phyloP scores from a whole-genome alignment of 1,140 invertebrate species.

The Diorhabda elongata region DNA sequence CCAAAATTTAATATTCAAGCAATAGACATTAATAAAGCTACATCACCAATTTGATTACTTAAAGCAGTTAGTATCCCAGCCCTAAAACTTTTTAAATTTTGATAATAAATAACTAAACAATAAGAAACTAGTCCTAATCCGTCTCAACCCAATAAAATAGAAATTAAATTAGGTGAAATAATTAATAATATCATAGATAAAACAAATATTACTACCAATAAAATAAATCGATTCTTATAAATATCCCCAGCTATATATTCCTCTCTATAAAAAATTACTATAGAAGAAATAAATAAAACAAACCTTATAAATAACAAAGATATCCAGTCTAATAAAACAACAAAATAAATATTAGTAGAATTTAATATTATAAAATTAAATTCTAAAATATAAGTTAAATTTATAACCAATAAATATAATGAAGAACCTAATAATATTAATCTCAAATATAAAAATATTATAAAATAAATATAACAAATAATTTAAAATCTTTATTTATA shows the following conservation, averaged over 20 bases:
- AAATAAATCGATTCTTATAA: constrained; percentile 40
- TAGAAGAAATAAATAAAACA: constrained; percentile 60
- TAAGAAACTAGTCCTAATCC: constrained; percentile 50
- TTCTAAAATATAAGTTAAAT: no score
- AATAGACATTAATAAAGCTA: constrained; percentile 55
- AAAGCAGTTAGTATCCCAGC: constrained; percentile 60
- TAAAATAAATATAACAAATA: constrained; percentile 59
- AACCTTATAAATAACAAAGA: constrained; percentile 55
- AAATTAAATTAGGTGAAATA: constrained; percentile 62
- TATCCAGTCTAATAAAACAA: constrained; percentile 33
- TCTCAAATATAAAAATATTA: constrained; percentile 45
- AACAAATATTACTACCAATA: constrained; percentile 60
- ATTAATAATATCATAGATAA: constrained; percentile 65
- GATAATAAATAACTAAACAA: constrained; percentile 57
- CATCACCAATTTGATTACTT: constrained; percentile 60
- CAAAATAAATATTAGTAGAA: no score
- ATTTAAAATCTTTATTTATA: constrained; percentile 49
- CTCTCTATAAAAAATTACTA: constrained; percentile 41
- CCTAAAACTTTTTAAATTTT: constrained; percentile 57
- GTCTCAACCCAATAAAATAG: constrained; percentile 67
- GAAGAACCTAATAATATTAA: constrained; percentile 46
- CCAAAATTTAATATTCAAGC: constrained; percentile 54
- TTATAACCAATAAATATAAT: constrained; percentile 47
- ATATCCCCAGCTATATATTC: not conserved
- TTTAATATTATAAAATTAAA: no score